phyloP scores from a whole-genome alignment of 2,888 invertebrate genomes.

The Trypoxylon attenuatum region DNA sequence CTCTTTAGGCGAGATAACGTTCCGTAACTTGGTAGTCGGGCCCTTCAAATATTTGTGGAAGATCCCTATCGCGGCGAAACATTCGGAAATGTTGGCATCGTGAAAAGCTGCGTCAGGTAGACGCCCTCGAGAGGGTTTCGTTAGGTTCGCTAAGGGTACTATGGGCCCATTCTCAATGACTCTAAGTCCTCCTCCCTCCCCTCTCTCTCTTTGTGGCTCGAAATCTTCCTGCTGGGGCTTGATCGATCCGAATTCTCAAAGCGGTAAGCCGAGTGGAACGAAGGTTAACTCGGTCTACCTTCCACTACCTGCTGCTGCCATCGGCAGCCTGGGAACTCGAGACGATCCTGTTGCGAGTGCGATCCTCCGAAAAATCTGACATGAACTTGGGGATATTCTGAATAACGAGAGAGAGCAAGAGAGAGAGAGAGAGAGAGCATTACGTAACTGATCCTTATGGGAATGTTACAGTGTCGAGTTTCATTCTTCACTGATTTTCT shows the following conservation, averaged over 20 bases:
- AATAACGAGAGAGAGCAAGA: background rate
- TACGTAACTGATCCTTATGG: background rate
- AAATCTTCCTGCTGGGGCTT: constrained; percentile 49
- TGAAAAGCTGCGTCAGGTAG: constrained; percentile 71
- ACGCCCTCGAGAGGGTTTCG: constrained; percentile 41
- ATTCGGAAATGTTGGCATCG: constrained; percentile 32
- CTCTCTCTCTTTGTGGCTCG: constrained; percentile 18
- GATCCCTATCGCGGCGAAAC: constrained; percentile 36
- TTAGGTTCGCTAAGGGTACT: too few relatives aligned
- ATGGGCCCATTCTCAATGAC: too few relatives aligned
- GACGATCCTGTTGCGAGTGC: constrained; percentile 33
- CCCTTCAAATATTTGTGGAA: constrained; percentile 41
- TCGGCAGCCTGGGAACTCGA: constrained; percentile 44
- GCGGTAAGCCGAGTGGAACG: constrained; percentile 40
- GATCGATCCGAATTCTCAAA: constrained; percentile 46
- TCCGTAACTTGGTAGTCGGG: constrained; percentile 27
- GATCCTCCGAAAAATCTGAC: constrained; percentile 22
- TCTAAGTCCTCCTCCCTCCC: background rate
- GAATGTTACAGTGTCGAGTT: background rate
- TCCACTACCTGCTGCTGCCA: too few relatives aligned
- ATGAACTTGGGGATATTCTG: background rate
- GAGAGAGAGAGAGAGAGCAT: too few relatives aligned
- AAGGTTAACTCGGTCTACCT: constrained; percentile 41
- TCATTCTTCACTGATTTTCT: too few relatives aligned
- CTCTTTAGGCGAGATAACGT: too few relatives aligned